These are phyloP conservation scores for Sphaerophoria taeniata DNA, from an alignment of 2,888 invertebrate genomes.

Conservation along the genomic window DNA sequence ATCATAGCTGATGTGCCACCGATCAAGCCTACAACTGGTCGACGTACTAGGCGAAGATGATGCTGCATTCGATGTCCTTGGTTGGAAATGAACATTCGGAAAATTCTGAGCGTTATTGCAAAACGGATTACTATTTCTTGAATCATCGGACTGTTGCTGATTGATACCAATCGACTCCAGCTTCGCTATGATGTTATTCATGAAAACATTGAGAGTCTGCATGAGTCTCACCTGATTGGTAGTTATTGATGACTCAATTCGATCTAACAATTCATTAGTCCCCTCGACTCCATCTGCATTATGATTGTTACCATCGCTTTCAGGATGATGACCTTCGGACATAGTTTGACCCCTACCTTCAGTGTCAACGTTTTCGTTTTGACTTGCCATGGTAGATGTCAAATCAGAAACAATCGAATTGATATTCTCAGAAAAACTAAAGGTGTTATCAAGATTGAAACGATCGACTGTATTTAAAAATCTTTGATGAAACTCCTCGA, in stretches of 20 bases:
- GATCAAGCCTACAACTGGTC: background rate
- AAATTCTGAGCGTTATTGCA: background rate
- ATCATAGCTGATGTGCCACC: background rate
- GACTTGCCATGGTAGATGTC: background rate
- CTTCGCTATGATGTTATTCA: no score
- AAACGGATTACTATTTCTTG: no score
- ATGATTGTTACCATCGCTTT: background rate
- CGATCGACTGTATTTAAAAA: conserved; percentile 4
- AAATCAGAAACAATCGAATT: background rate
- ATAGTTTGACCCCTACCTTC: background rate
- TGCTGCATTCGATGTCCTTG: background rate
- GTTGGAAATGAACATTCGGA: background rate
- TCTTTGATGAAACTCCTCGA: conserved; percentile 1
- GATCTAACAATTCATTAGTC: no score
- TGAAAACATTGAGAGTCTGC: no score
- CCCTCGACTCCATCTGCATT: no score
- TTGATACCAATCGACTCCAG: no score
- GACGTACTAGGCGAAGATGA: background rate
- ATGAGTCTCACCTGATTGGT: no score
- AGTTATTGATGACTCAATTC: no score
- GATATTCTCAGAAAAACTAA: background rate
- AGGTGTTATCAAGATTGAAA: background rate
- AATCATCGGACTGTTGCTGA: no score
- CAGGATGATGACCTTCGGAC: background rate
- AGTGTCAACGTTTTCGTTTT: background rate